A percentile compares a stretch with the other conserved stretches of the same genome.
Conservation (phyloP, 64 coral and sea anemone species). For the Stichodactyla helianthus region DNA sequence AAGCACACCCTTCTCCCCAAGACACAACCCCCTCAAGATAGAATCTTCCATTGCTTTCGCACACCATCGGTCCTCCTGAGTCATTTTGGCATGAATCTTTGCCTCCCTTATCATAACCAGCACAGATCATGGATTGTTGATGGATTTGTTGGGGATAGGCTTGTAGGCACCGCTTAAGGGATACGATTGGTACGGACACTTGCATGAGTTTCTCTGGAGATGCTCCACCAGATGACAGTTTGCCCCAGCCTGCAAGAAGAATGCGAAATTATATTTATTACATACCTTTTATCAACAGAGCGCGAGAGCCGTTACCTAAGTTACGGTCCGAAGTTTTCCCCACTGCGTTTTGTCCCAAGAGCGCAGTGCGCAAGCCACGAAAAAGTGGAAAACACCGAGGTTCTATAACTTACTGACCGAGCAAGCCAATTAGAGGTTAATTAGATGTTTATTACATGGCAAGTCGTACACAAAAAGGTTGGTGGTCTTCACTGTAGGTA, state of each 20-base stretch:
- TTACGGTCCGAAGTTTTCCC: too few relatives aligned
- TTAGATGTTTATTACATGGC: too few relatives aligned
- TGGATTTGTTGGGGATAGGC: slow-evolving; percentile 3
- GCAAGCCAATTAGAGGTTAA: too few relatives aligned
- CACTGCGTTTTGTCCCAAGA: too few relatives aligned
- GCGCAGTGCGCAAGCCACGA: too few relatives aligned
- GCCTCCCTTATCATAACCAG: slow-evolving; percentile 23
- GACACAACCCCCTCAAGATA: slow-evolving; percentile 41
- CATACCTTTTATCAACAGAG: too few relatives aligned
- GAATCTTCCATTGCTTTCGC: slow-evolving; percentile 32
- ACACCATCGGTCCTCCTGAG: slow-evolving; percentile 51
- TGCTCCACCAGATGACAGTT: neutral
- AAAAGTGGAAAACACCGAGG: too few relatives aligned
- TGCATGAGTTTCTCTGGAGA: neutral
- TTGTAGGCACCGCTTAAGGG: neutral
- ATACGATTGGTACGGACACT: slow-evolving; percentile 28
- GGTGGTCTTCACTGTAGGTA: too few relatives aligned
- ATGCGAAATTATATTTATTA: neutral
- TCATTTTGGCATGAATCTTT: slow-evolving; percentile 37
- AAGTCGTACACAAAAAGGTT: too few relatives aligned
- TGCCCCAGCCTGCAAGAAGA: slow-evolving; percentile 28
- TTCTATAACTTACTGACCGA: too few relatives aligned
- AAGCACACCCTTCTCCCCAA: slow-evolving; percentile 45
- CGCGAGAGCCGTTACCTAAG: too few relatives aligned
- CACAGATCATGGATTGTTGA: slow-evolving; percentile 44